Evolutionary conservation across 2,888 invertebrate genomes (phyloP).

Genomic region (Morpho achilles): DNA sequence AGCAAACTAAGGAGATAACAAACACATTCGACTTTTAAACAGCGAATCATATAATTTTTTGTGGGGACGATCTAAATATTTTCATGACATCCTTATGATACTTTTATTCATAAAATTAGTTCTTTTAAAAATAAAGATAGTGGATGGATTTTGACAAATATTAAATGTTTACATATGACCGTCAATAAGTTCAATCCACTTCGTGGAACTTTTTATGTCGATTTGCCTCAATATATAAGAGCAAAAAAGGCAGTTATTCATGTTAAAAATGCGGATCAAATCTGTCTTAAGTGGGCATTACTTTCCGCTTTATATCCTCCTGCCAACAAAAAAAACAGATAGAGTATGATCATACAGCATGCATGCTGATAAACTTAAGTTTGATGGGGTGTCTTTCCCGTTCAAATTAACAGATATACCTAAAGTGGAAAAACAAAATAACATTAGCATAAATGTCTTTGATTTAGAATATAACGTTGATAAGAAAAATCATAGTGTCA

Average conservation of each 20-base stretch:
- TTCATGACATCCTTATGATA: slow-evolving; percentile 11
- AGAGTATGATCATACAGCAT: slow-evolving; percentile 22
- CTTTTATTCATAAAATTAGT: slow-evolving; percentile 20
- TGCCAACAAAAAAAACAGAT: slow-evolving; percentile 16
- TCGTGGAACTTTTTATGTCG: slow-evolving; percentile 26
- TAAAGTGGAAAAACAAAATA: slow-evolving; percentile 31
- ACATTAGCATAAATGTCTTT: slow-evolving; percentile 35
- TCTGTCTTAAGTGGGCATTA: slow-evolving; percentile 33
- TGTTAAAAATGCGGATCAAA: slow-evolving; percentile 30
- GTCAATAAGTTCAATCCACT: slow-evolving; percentile 31
- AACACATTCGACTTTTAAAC: slow-evolving; percentile 30
- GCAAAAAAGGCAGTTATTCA: slow-evolving; percentile 32
- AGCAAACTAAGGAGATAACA: slow-evolving; percentile 23
- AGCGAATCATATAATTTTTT: slow-evolving; percentile 20
- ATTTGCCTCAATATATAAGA: slow-evolving; percentile 30
- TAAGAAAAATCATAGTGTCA: slow-evolving; percentile 19
- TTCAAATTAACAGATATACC: slow-evolving; percentile 30
- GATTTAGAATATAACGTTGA: slow-evolving; percentile 30
- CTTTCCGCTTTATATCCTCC: slow-evolving; percentile 31
- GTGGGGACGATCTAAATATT: slow-evolving; percentile 22
- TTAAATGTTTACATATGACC: slow-evolving; percentile 27
- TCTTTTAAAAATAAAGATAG: slow-evolving; percentile 33
- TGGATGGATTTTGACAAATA: slow-evolving; percentile 28
- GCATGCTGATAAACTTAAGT: slow-evolving; percentile 29
- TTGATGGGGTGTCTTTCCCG: slow-evolving; percentile 30